Evolutionary conservation across 2,113 vertebrate species (phyloP).

Genomic region (Apodemus speciosus): DNA sequence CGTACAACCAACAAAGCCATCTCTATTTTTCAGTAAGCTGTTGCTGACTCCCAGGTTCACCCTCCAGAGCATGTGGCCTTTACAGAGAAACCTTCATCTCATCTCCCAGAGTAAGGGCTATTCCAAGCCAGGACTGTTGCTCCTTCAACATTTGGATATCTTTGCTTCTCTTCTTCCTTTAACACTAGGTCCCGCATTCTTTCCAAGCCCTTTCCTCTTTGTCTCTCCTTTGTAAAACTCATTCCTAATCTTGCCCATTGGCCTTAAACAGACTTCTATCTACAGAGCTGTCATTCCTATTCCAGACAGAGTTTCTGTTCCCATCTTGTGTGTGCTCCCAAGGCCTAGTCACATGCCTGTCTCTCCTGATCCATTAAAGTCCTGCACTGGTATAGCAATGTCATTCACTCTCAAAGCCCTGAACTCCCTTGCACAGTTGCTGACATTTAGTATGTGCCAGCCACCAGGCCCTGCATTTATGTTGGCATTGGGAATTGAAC

Average conservation of each 20-base stretch:
- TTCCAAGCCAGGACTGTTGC: not conserved
- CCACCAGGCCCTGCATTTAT: not conserved
- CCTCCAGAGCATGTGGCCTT: not conserved
- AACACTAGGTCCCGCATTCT: not conserved
- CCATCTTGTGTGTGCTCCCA: no score
- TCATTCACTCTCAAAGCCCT: not conserved
- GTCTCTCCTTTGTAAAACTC: not conserved
- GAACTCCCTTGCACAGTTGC: not conserved
- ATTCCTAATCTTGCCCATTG: not conserved
- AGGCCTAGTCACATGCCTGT: not conserved
- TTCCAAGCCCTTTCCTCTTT: not conserved
- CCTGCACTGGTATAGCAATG: not conserved
- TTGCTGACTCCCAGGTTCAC: not conserved
- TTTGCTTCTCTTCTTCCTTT: not conserved
- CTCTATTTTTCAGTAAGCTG: not conserved
- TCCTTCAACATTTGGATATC: no score
- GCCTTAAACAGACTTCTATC: not conserved
- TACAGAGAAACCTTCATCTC: not conserved
- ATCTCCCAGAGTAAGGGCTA: no score
- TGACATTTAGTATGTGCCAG: not conserved
- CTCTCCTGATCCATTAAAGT: not conserved
- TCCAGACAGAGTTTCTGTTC: not conserved
- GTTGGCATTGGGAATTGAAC: not conserved
- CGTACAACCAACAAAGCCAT: not conserved
- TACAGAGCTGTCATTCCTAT: not conserved